Base-by-base conservation (phyloP, 1,140 invertebrate species). In the Nomia melanderi region DNA sequence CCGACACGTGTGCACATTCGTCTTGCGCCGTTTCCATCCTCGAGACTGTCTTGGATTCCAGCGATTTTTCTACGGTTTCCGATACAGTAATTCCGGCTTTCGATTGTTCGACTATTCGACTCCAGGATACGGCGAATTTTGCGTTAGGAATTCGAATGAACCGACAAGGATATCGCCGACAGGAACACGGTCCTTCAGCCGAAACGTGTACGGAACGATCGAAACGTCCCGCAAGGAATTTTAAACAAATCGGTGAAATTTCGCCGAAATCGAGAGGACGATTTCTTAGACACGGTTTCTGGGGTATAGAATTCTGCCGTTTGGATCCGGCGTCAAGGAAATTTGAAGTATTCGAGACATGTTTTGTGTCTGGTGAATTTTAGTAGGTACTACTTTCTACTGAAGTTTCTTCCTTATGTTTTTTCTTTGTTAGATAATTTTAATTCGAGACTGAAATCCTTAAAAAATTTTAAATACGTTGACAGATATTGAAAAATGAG, bases 1-100 rank as follows among this genome's bases (percentile, higher is more conserved):
- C 9, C 50, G 44, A 71, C 67, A 81, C 50, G 66, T 78, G 67
- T 65, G 53, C 29, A n/a, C 29, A 50, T 79, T 79, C 74, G 56
- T 79, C 59, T 47, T 41, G 33, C n/a, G n/a, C n/a, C n/a, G n/a
- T n/a, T n/a, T n/a, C n/a, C n/a, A n/a, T n/a, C n/a, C n/a, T n/a
- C n/a, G n/a, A n/a, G n/a, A n/a, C 62, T 14, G 44, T 53, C 60
- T 75, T 25, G 12, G 54, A 77, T 71, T 54, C 39, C 11, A 36
- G 50, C 27, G 11, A 78, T 50, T 44, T 64, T 63, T 56, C 17
- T 14, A 31, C 1, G 11, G 56, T 9, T 25, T 27, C 56, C 20
- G 47, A 50, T n/a, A 7, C 39, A 2, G 56, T 44, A 11, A 60
- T 71, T 20, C 69, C 7, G 8, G 6, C 29, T 17, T 27, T 36